Evolutionary conservation across 2,888 invertebrate genomes (phyloP).

Genomic region (Dicroscelio sp.): DNA sequence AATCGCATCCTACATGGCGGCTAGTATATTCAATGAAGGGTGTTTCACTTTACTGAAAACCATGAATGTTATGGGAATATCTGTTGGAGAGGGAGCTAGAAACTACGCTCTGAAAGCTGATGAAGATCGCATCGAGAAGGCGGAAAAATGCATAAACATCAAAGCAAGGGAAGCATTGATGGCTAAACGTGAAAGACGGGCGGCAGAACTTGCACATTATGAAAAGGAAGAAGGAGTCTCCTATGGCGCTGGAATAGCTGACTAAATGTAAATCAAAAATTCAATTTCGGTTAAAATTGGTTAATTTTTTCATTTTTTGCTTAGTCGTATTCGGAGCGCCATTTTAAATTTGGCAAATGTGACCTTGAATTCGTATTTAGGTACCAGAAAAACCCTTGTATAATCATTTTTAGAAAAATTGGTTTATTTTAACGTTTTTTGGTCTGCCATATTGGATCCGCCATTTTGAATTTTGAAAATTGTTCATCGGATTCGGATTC

Average conservation of each 20-base stretch:
- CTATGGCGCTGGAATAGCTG: slow-evolving; percentile 1
- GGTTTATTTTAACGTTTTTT: background rate
- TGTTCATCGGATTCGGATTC: too few relatives aligned
- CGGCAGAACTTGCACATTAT: background rate
- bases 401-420: background rate
- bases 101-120: slow-evolving; percentile 6
- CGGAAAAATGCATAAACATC: slow-evolving; percentile 11
- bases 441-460: too few relatives aligned
- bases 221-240: slow-evolving; percentile 15
- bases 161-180: background rate
- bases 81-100: slow-evolving; percentile 7
- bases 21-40: slow-evolving; percentile 27
- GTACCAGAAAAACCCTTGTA: background rate
- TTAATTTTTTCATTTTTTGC: background rate
- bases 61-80: slow-evolving; percentile 16
- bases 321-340: background rate
- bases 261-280: background rate
- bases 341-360: slow-evolving; percentile 5
- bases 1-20: slow-evolving; percentile 21
- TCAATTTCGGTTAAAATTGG: background rate
- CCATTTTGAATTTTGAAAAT: too few relatives aligned
- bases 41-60: slow-evolving; percentile 22
- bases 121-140: slow-evolving; percentile 8
- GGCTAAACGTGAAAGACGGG: background rate
- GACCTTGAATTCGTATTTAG: background rate